Evolutionary conservation across 1,140 invertebrate genomes (phyloP), one percentile per base, ranked within the genome.

Genomic region (Trachymyrmex cornetzi): DNA sequence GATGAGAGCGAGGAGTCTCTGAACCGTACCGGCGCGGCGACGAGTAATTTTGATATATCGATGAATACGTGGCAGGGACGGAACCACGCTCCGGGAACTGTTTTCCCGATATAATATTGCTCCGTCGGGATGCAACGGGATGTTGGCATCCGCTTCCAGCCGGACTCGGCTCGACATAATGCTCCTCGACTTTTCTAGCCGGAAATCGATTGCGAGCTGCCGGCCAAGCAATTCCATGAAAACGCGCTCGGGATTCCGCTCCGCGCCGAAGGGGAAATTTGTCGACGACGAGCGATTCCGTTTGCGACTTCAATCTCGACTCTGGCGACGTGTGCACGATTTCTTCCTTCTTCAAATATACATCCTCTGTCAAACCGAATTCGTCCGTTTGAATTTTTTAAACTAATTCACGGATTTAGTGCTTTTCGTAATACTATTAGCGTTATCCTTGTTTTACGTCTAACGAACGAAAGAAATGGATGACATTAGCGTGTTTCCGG

Each of bases 31-130:
- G 59, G 79, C 84, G 74, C 12, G 61, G 86, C 88, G 86, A 88
- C 82, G 91, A 93, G 93, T 93, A 93, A 94, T 94, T 94, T 93
- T 92, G 92, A 94, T 94, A 91, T 90, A 92, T 93, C 88, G 91
- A 55, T 64, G 63, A 27, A 59, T 77, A 61, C 19, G 30, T 50
- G 59, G 44, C 27, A 22, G 22, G 34, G 44, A 64, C 75, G 75
- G 34, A 44, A 48, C 75, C 38, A 48, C 59, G 59, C 38, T 75
- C 19, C 38, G 11, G 50, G 64, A 75, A 80, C 80, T 64, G 69
- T 90, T 89, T 75, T 92, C 81, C 80, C 88, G 77, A 90, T 89
- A 90, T 89, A 89, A 91, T 91, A 93, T 93, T 89, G 77, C 82
- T 50, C 87, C 77, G 16, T 53, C 63, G 87, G 88, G 88, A 89